Percentiles rank a stretch among this genome's conserved stretches.
Conservation (phyloP, 1,140 invertebrate species). For the Drosophila guanche region DNA sequence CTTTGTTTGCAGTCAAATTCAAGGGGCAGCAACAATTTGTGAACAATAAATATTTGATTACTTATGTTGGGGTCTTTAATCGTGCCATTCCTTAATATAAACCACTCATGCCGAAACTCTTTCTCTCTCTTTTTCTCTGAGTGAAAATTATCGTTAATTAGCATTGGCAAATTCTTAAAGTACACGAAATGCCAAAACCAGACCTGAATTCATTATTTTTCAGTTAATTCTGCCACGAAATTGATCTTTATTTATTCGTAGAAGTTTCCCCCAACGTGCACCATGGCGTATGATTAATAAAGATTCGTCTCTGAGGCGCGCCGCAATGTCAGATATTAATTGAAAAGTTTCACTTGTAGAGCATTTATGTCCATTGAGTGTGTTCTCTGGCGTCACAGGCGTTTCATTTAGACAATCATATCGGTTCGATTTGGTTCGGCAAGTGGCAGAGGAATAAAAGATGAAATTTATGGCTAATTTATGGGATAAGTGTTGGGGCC, state of each 20-base stretch:
- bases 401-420: constrained; percentile 40
- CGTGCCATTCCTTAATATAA: neutral
- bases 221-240: neutral
- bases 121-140: constrained; percentile 5
- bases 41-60: constrained; percentile 47
- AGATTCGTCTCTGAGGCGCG: too few relatives aligned
- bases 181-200: constrained; percentile 1
- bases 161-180: constrained; percentile 8
- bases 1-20: constrained; percentile 40
- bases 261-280: constrained; percentile 2
- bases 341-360: constrained; percentile 23
- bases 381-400: neutral
- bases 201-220: constrained; percentile 20
- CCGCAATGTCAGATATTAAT: constrained; percentile 29
- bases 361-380: constrained; percentile 14
- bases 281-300: constrained; percentile 15
- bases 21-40: constrained; percentile 16
- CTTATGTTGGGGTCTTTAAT: constrained; percentile 16
- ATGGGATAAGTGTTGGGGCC: too few relatives aligned
- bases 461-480: constrained; percentile 7
- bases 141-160: constrained; percentile 48
- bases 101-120: constrained; percentile 19
- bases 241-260: neutral
- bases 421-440: neutral
- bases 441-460: too few relatives aligned